Evolutionary conservation across 2,113 vertebrate species (phyloP).

Genomic region (Gallinago jamesoni): DNA sequence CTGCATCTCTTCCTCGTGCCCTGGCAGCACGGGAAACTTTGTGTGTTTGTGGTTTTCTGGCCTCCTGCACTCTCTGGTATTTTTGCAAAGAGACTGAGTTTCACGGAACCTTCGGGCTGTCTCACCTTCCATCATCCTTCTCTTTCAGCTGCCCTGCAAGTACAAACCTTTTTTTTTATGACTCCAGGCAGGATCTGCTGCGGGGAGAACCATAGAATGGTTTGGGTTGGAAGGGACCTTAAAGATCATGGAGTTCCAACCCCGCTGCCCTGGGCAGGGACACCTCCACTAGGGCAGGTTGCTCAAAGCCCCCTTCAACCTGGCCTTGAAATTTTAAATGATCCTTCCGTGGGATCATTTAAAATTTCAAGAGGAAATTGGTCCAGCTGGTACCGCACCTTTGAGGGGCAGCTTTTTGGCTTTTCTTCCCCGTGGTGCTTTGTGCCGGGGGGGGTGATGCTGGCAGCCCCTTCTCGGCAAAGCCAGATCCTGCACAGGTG

Average conservation of each 20-base stretch:
- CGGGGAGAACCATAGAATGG: no score
- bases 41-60: not conserved
- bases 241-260: no score
- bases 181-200: not conserved
- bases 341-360: no score
- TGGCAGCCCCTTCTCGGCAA: not conserved
- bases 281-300: no score
- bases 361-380: not conserved
- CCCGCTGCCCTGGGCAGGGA: no score
- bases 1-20: fast-evolving
- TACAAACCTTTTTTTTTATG: not conserved
- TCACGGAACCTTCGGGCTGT: not conserved
- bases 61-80: not conserved
- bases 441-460: not conserved
- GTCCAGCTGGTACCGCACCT: not conserved
- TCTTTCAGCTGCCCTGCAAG: not conserved
- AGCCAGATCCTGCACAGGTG: not conserved
- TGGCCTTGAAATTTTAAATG: no score
- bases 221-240: no score
- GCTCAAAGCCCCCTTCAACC: no score
- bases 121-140: not conserved
- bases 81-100: not conserved
- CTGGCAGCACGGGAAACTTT: fast-evolving
- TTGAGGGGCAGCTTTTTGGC: fast-evolving
- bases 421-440: not conserved